Evolutionary conservation across 1,140 invertebrate species (phyloP).

Genomic region (Cheumatopsyche charites): DNA sequence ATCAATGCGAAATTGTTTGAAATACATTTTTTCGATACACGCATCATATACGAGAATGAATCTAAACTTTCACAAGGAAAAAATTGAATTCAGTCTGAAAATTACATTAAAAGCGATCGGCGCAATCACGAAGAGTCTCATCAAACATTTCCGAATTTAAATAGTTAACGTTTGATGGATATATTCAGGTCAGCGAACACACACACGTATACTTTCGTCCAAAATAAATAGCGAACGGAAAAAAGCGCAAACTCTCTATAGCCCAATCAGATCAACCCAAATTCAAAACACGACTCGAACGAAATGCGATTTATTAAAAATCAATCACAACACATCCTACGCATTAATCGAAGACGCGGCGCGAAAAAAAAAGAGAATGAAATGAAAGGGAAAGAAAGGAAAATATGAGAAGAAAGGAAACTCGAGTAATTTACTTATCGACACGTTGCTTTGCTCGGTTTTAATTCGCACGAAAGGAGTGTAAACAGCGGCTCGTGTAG

Average conservation of each 20-base stretch:
- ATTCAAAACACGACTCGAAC: not conserved
- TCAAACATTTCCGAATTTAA: too few relatives aligned
- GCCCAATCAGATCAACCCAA: not conserved
- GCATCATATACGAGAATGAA: too few relatives aligned
- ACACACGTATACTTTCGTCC: not conserved
- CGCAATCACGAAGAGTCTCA: too few relatives aligned
- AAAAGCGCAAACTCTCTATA: too few relatives aligned
- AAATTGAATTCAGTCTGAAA: not conserved
- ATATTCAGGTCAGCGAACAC: not conserved
- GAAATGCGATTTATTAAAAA: not conserved
- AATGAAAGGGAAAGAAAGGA: too few relatives aligned
- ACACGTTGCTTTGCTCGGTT: not conserved
- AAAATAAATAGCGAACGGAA: not conserved
- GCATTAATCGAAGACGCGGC: too few relatives aligned
- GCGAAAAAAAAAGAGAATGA: too few relatives aligned
- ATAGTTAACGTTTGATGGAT: too few relatives aligned
- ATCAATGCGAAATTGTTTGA: too few relatives aligned
- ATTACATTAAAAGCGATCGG: not conserved
- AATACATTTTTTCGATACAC: too few relatives aligned
- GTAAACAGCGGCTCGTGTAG: not conserved
- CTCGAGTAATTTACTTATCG: not conserved
- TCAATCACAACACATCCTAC: not conserved
- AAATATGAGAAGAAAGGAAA: too few relatives aligned
- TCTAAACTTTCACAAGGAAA: too few relatives aligned
- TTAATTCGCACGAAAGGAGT: slow-evolving; percentile 1